phyloP scores from a whole-genome alignment of 2,888 invertebrate species.

The Marasmarcha lunaedactyla region DNA sequence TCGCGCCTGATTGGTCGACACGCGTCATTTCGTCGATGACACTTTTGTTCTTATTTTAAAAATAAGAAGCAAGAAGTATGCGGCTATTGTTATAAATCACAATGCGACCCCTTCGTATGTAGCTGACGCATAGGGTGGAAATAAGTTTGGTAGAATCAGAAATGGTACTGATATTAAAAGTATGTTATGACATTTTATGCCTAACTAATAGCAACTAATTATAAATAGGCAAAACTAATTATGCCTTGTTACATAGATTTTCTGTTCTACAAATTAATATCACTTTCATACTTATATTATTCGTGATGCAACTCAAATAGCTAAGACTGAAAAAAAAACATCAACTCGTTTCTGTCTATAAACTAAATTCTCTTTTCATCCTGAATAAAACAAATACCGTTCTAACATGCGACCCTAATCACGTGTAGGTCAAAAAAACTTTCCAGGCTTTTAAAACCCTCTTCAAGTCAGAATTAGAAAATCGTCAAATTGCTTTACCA shows the following conservation, averaged over 20 bases:
- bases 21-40: constrained; percentile 69
- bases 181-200: background rate
- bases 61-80: constrained; percentile 55
- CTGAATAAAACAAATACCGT: too few species aligned
- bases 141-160: constrained; percentile 4
- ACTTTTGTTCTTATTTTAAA: constrained; percentile 68
- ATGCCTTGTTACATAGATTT: too few species aligned
- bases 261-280: too few species aligned
- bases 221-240: too few species aligned
- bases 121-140: constrained; percentile 10
- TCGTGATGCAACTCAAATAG: too few species aligned
- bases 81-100: constrained; percentile 48
- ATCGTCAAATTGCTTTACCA: constrained; percentile 64
- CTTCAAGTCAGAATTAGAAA: constrained; percentile 62
- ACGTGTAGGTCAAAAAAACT: constrained; percentile 29
- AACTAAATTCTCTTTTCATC: background rate
- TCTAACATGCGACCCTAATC: background rate
- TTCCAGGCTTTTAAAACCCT: constrained; percentile 51
- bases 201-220: too few species aligned
- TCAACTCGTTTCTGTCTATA: too few species aligned
- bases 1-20: constrained; percentile 68
- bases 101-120: constrained; percentile 32
- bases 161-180: constrained; percentile 1
- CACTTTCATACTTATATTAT: too few species aligned
- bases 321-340: too few species aligned